These are phyloP conservation scores for Podarcis cretensis DNA, from an alignment of 2,113 vertebrate genomes.

Conservation along the genomic window DNA sequence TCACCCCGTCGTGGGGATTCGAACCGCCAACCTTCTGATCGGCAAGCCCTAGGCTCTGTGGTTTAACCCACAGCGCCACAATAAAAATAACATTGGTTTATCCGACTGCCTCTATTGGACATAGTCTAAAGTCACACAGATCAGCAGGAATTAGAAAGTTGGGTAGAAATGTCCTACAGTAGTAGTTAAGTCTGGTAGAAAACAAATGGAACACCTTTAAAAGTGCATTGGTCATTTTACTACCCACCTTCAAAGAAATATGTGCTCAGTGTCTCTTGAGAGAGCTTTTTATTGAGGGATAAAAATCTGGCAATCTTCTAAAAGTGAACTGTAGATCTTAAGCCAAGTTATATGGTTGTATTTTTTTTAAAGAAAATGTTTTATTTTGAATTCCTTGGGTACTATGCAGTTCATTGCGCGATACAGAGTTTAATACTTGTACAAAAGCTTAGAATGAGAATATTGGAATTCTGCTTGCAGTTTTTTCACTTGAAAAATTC, in stretches of 20 bases:
- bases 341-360: not conserved
- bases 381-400: slow-evolving; percentile 57
- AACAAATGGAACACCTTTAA: not conserved
- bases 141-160: not conserved
- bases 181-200: not conserved
- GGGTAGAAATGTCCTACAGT: not conserved
- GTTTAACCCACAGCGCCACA: not conserved
- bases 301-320: not conserved
- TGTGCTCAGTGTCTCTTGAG: not conserved
- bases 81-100: not conserved
- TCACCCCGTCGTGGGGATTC: no score
- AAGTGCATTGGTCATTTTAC: not conserved
- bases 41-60: no score
- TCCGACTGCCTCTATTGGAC: not conserved
- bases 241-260: not conserved
- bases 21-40: no score
- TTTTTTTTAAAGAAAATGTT: not conserved
- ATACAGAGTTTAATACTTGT: slow-evolving; percentile 61
- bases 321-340: not conserved
- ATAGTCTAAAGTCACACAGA: not conserved
- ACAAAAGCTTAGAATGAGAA: slow-evolving; percentile 53
- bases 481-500: slow-evolving; percentile 33
- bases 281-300: not conserved
- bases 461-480: slow-evolving; percentile 43
- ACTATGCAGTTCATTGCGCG: slow-evolving; percentile 63